Evolutionary conservation across 2,797 vertebrate genomes (phyloP), one percentile per base, ranked within the genome.

Genomic region (Sciaenops ocellatus): DNA sequence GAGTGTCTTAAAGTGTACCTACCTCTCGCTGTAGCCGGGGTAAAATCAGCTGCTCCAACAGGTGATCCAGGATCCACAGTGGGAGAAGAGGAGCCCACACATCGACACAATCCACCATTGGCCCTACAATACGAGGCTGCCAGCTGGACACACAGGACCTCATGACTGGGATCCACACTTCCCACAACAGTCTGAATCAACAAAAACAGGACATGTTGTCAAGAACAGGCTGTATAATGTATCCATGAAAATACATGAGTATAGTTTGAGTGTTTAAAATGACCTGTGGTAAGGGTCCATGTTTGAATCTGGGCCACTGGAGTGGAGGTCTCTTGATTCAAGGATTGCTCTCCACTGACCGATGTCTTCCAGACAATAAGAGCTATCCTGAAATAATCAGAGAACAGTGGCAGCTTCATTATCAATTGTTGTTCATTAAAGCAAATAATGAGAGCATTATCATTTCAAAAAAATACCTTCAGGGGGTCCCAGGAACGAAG

Each of bases 241-340:
- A 41, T 16, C 15, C 0, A 47, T 11, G 8, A 26, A 59, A 57
- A 69, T 3, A 26, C 2, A 55, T 18, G 28, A 59, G n/a, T 38
- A 20, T 47, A 3, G 17, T 62, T 9, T 51, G 9, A 57, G 7
- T 68, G 46, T 74, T 75, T 60, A 69, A 11, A 17, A 50, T 76
- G 68, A 99, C 98, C 98, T 97, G 96, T 99, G 98, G 73, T 99
- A 99, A 73, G 98, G 96, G 17, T 99, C 98, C 65, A 98, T 96
- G 0, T 97, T 95, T 48, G 96, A 89, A 80, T 99, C 98, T 80
- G 97, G 97, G 42, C 91, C 94, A 0, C 96, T 93, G 12, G 97
- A 96, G 3, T 97, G 96, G 56, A 97, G 75, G 79, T 97, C 97
- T 76, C 96, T 95, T 0, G 97, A 97, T 87, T 99, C 98, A 80